These are phyloP conservation scores for Marasmarcha lunaedactyla DNA, from an alignment of 2,888 invertebrate genomes.

Conservation along the genomic window DNA sequence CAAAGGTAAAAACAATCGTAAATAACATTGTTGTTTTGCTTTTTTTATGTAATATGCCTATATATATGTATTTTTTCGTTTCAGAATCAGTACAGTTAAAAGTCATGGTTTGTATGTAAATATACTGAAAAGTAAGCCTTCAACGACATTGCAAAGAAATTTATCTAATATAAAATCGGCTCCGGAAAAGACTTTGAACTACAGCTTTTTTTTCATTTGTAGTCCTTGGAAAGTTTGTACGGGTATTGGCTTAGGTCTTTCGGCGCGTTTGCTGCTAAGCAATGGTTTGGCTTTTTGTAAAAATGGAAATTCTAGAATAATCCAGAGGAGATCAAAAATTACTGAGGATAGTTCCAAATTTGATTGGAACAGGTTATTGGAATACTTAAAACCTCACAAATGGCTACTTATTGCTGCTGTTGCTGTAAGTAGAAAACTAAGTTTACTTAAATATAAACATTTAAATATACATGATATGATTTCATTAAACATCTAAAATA, in stretches of 20 bases:
- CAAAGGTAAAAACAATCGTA: conserved; percentile 35
- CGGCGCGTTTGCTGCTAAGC: conserved; percentile 34
- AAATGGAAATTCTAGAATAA: conserved; percentile 61
- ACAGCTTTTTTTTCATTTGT: conserved; percentile 31
- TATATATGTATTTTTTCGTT: conserved; percentile 19
- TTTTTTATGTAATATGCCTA: conserved; percentile 10
- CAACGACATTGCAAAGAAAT: conserved; percentile 33
- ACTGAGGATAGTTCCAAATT: conserved; percentile 72
- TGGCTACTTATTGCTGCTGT: conserved; percentile 83
- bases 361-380: conserved; percentile 82
- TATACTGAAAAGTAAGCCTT: conserved; percentile 38
- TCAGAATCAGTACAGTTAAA: conserved; percentile 39
- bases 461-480: no score
- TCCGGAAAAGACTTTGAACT: conserved; percentile 33
- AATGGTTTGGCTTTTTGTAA: conserved; percentile 77
- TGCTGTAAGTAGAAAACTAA: conserved; percentile 69
- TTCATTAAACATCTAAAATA: no score
- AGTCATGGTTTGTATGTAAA: conserved; percentile 33
- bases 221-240: conserved; percentile 59
- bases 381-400: conserved; percentile 80
- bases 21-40: conserved; percentile 4
- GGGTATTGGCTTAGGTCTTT: conserved; percentile 53
- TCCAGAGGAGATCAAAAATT: conserved; percentile 65
- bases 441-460: neutral
- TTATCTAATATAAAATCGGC: conserved; percentile 33